These are phyloP conservation scores for Dasyornis broadbenti DNA, from an alignment of 2,113 vertebrate species.

Conservation along the genomic window DNA sequence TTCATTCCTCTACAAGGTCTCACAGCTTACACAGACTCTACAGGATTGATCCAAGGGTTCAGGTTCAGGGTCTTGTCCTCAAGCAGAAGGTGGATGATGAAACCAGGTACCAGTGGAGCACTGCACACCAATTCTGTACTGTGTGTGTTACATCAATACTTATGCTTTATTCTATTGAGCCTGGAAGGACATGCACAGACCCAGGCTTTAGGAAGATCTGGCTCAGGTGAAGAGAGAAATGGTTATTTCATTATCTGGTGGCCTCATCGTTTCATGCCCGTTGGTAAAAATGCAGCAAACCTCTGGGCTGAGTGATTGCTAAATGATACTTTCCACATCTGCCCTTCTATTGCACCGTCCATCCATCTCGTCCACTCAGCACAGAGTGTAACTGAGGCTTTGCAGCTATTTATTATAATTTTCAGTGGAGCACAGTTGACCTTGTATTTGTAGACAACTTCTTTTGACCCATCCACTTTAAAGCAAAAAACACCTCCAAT, in stretches of 20 bases:
- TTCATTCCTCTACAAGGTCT: neutral
- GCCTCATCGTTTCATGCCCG: neutral
- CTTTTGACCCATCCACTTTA: constrained; percentile 3
- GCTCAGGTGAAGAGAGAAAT: neutral
- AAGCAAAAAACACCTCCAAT: neutral
- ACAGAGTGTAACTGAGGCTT: neutral
- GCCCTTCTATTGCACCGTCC: neutral
- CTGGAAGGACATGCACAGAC: neutral
- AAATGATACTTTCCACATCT: neutral
- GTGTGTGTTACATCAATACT: neutral
- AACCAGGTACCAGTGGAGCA: neutral
- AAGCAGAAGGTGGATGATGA: neutral
- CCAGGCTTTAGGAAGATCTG: neutral
- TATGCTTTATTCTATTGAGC: neutral
- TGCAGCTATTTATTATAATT: neutral
- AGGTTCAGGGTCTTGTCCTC: neutral
- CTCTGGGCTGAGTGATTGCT: neutral
- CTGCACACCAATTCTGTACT: neutral
- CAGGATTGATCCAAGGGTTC: neutral
- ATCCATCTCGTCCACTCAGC: neutral
- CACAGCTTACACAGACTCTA: neutral
- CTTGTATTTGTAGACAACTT: neutral
- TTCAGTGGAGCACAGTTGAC: neutral
- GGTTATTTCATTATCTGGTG: neutral
- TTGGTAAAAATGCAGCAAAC: neutral